Evolutionary conservation across 2,113 vertebrate genomes (phyloP), one percentile per base, ranked within the genome.

Genomic region (Nettapus auritus): DNA sequence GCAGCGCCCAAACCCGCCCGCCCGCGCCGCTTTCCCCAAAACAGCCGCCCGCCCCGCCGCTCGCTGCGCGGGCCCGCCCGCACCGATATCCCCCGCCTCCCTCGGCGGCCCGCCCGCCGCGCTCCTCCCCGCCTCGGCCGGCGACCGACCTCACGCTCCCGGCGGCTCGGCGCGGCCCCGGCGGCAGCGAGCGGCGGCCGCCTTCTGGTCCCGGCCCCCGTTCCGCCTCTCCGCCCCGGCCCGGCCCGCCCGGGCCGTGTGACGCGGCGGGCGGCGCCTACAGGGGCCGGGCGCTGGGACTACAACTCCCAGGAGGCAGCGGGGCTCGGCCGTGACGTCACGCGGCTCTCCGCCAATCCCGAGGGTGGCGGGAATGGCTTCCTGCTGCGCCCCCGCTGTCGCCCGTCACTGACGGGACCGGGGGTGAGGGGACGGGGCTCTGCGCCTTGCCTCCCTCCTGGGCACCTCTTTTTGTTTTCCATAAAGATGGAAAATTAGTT

Each of bases 331-430:
- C 3, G 44, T 66, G 83, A 55, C 56, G 75, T 40, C 62, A 40
- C 26, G 11, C 11, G 7, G 10, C 36, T 26, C 62, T 40, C 62
- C 62, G 2, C 19, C 28, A 13, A 4, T 18, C 36, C 36, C 15
- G 36, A 18, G 7, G 23, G 25, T 17, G 29, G 53, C 48, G 46
- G 13, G 33, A 20, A 56, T 5, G 9, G 4, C 2, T 7, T 3
- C 22, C 1, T 60, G 18, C 6, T 3, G 19, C 5, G 9, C 2
- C 3, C 0, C 1, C 2, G 11, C 42, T 44, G 46, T 3, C 7
- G 28, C 3, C 3, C 1, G 38, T 8, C 2, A 7, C 21, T 31
- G 38, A 6, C 23, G 82, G 8, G 5, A 25, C 23, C 18, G 55
- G 15, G 46, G 50, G 62, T 2, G 31, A 2, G 21, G 62, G 3